These are phyloP conservation scores for Cyprinodon brontotheroides DNA, from an alignment of 2,113 vertebrate species.

Conservation along the genomic window DNA sequence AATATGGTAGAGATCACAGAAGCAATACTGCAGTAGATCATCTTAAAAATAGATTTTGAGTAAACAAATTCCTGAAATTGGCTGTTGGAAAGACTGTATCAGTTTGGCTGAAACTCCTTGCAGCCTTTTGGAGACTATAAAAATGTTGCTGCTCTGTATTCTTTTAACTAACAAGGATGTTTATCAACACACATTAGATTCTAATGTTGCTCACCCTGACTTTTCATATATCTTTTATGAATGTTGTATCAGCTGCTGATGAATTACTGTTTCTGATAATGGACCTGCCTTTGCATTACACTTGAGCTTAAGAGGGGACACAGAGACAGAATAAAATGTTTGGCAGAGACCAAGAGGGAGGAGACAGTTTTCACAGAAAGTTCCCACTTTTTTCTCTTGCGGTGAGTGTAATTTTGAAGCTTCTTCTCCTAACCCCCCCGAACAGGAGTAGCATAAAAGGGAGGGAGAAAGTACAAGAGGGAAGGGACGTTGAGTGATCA, in stretches of 20 bases:
- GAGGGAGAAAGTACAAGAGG: constrained; percentile 52
- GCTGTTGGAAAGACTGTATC: background rate
- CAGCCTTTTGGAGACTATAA: background rate
- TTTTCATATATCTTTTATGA: background rate
- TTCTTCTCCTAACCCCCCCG: constrained; percentile 60
- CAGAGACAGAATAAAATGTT: constrained; percentile 5
- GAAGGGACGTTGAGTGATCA: constrained; percentile 68
- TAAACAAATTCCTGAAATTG: background rate
- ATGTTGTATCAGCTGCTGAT: background rate
- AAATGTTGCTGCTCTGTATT: constrained; percentile 3
- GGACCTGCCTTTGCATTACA: background rate
- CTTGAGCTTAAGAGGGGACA: constrained; percentile 11
- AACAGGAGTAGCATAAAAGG: constrained; percentile 45
- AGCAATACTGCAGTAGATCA: background rate
- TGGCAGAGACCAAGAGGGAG: constrained; percentile 25
- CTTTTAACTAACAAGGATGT: background rate
- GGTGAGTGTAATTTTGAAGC: constrained; percentile 46
- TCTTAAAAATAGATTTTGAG: background rate
- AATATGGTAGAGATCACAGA: background rate
- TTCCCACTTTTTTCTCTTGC: constrained; percentile 43
- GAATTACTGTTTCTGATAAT: background rate
- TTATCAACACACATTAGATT: constrained; percentile 6
- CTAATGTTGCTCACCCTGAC: background rate
- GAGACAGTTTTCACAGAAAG: constrained; percentile 40
- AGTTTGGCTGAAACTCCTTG: background rate